These are phyloP conservation scores for Petrocephalus zakoni DNA, from an alignment of 2,113 vertebrate genomes.

Conservation along the genomic window DNA sequence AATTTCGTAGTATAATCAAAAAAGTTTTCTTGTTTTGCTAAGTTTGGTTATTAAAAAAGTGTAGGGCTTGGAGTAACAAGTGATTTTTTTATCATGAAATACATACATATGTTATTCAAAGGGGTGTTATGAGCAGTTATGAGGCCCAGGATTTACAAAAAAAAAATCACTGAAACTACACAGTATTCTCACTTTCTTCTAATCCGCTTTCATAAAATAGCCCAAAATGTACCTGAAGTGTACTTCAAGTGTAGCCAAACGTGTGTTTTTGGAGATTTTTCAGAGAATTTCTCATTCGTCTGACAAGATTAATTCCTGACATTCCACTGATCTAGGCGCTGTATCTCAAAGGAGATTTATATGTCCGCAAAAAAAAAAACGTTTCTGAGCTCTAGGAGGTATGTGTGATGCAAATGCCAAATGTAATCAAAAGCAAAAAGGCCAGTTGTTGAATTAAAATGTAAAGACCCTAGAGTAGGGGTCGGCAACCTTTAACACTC, in stretches of 20 bases:
- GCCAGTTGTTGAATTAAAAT: neutral
- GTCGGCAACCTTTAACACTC: no score
- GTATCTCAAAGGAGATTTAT: neutral
- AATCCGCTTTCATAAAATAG: neutral
- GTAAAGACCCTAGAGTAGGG: neutral
- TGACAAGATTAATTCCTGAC: neutral
- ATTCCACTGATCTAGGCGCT: neutral
- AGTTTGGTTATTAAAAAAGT: neutral
- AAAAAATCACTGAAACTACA: neutral
- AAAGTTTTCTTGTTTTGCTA: neutral
- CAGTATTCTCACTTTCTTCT: neutral
- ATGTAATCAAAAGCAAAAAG: neutral
- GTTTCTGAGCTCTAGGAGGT: neutral
- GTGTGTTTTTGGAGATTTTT: neutral
- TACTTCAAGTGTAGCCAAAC: neutral
- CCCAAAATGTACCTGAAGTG: neutral
- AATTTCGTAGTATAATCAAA: neutral
- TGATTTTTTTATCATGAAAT: neutral
- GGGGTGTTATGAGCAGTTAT: neutral
- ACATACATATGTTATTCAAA: neutral
- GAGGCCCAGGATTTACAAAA: neutral
- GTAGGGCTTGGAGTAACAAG: neutral
- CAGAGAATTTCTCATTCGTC: neutral
- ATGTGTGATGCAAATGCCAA: neutral
- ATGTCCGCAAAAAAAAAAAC: neutral